Percentiles rank a stretch among this genome's conserved stretches.
Conservation (phyloP, 1,140 invertebrate genomes). For the Solenopsis invicta region DNA sequence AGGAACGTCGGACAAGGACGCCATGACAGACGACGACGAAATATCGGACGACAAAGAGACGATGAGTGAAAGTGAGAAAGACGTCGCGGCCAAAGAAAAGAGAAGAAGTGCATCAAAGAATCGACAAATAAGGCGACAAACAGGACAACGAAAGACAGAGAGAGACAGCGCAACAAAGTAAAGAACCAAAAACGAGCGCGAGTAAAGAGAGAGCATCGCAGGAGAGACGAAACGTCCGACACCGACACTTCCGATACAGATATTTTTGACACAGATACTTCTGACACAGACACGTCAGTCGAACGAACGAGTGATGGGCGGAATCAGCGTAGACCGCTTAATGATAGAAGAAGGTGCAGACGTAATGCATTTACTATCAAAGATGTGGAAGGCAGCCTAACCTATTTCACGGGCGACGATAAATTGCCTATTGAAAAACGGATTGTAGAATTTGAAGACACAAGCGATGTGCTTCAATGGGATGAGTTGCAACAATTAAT, state of each 20-base stretch:
- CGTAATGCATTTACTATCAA: constrained; percentile 5
- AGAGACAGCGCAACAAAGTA: too few relatives aligned
- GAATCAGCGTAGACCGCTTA: too few relatives aligned
- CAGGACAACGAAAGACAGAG: too few relatives aligned
- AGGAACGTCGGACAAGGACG: too few relatives aligned
- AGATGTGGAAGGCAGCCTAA: constrained; percentile 15
- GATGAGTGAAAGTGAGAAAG: too few relatives aligned
- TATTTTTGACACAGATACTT: not conserved
- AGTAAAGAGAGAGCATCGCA: not conserved
- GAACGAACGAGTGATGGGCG: not conserved
- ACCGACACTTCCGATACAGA: not conserved
- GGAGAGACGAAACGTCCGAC: not conserved
- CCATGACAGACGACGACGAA: too few relatives aligned
- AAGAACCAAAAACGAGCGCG: not conserved
- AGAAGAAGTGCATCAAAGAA: not conserved
- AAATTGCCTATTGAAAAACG: constrained; percentile 40
- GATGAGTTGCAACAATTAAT: constrained; percentile 48
- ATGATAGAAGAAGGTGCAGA: too few relatives aligned
- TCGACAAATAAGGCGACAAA: not conserved
- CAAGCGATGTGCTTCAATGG: constrained; percentile 35
- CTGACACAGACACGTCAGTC: not conserved
- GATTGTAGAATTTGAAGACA: constrained; percentile 54
- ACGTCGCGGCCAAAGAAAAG: too few relatives aligned
- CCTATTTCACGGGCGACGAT: constrained; percentile 41
- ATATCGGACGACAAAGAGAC: too few relatives aligned